These are phyloP conservation scores for Myotis brandtii DNA, from an alignment of 2,113 vertebrate genomes.

Conservation along the genomic window DNA sequence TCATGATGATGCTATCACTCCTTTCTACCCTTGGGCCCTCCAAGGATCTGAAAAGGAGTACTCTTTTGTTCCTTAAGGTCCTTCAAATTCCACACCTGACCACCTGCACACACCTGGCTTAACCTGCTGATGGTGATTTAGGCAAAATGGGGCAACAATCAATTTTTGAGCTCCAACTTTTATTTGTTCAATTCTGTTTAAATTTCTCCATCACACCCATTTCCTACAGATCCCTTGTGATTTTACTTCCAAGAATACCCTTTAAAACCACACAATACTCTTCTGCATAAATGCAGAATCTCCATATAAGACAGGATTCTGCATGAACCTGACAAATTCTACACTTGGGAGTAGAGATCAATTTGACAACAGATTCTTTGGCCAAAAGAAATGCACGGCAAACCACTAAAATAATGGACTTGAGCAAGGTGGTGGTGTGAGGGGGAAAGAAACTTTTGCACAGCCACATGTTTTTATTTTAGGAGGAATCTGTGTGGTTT, in stretches of 20 bases:
- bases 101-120: neutral
- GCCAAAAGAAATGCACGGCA: slow-evolving; percentile 1
- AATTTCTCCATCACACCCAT: neutral
- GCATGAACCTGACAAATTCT: neutral
- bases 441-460: neutral
- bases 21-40: neutral
- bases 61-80: neutral
- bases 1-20: neutral
- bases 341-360: neutral
- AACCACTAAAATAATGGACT: neutral
- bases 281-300: slow-evolving; percentile 2
- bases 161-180: neutral
- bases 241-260: neutral
- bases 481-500: neutral
- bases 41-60: neutral
- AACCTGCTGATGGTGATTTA: neutral
- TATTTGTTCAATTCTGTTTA: neutral
- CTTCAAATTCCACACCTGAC: rapidly evolving
- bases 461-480: neutral
- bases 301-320: slow-evolving; percentile 36
- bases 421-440: neutral
- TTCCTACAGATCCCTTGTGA: neutral
- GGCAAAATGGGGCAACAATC: neutral
- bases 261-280: neutral
- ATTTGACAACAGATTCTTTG: neutral